Percentiles rank a stretch among this genome's conserved stretches.
phyloP scores from a whole-genome alignment of 2,888 invertebrate species.

The Scaptomyza cyrtandrae region DNA sequence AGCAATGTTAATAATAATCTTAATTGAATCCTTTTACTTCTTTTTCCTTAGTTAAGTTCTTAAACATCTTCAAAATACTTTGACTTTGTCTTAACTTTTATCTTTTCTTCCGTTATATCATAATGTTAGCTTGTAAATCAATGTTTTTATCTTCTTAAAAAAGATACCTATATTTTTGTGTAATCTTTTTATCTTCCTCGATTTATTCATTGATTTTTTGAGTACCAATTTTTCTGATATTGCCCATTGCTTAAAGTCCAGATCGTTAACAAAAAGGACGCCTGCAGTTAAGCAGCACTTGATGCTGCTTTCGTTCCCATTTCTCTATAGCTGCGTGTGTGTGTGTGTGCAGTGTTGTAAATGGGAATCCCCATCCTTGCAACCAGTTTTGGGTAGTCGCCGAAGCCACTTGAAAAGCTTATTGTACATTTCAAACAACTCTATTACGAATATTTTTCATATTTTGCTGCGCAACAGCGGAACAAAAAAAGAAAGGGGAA shows the following conservation, averaged over 20 bases:
- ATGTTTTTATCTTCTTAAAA: no score
- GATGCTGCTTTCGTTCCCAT: slow-evolving; percentile 31
- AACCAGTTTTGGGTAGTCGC: slow-evolving; percentile 42
- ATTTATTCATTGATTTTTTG: neutral
- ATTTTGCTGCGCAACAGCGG: slow-evolving; percentile 61
- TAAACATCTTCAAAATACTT: no score
- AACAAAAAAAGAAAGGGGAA: slow-evolving; percentile 19
- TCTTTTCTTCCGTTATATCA: no score
- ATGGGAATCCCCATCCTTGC: slow-evolving; percentile 1
- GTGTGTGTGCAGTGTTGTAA: slow-evolving; percentile 4
- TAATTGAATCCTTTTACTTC: no score
- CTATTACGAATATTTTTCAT: slow-evolving; percentile 82
- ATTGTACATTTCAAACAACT: slow-evolving; percentile 81
- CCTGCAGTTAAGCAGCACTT: slow-evolving; percentile 55
- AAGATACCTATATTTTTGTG: no score
- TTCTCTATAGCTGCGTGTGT: slow-evolving; percentile 9
- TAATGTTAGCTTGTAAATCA: no score
- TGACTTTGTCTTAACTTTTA: no score
- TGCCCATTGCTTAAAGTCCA: slow-evolving; percentile 9
- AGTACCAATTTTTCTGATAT: slow-evolving; percentile 2
- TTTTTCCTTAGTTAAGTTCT: no score
- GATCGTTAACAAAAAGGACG: slow-evolving; percentile 37
- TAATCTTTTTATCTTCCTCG: no score
- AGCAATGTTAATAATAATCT: no score
- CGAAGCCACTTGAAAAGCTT: slow-evolving; percentile 74